Conservation (phyloP, 2,797 vertebrate species). For the Crenichthys baileyi region DNA sequence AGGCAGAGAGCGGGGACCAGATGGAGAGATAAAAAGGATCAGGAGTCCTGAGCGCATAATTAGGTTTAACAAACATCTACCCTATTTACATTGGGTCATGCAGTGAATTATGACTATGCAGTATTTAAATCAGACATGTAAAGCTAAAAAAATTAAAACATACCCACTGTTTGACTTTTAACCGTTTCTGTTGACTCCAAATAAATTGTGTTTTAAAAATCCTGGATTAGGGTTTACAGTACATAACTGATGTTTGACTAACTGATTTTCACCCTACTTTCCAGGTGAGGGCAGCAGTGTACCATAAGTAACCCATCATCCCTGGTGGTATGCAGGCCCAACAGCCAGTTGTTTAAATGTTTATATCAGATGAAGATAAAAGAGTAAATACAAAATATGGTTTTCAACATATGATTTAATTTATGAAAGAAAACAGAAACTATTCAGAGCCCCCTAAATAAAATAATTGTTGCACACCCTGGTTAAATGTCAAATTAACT, state of each 20-base stretch:
- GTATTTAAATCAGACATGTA: not conserved
- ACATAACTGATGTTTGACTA: not conserved
- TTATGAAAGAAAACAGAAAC: not conserved
- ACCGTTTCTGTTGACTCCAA: not conserved
- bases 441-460: not conserved
- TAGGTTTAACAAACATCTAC: not conserved
- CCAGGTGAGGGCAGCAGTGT: constrained; percentile 70
- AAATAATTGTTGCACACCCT: not conserved
- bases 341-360: not conserved
- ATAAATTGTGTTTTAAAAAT: not conserved
- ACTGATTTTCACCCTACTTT: not conserved
- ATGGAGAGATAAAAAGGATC: not conserved
- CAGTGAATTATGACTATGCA: not conserved
- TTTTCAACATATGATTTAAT: not conserved
- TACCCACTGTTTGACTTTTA: not conserved
- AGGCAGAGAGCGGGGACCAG: not conserved
- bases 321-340: not conserved
- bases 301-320: constrained; percentile 3
- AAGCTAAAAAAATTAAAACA: not conserved
- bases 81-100: not conserved
- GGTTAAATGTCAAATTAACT: not conserved
- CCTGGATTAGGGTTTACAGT: not conserved
- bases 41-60: too few species aligned
- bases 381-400: not conserved
- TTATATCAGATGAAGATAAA: not conserved